A percentile compares a stretch with the other conserved stretches of the same genome.
Conservation (phyloP, 2,113 vertebrate species). For the Capreolus pygargus region DNA sequence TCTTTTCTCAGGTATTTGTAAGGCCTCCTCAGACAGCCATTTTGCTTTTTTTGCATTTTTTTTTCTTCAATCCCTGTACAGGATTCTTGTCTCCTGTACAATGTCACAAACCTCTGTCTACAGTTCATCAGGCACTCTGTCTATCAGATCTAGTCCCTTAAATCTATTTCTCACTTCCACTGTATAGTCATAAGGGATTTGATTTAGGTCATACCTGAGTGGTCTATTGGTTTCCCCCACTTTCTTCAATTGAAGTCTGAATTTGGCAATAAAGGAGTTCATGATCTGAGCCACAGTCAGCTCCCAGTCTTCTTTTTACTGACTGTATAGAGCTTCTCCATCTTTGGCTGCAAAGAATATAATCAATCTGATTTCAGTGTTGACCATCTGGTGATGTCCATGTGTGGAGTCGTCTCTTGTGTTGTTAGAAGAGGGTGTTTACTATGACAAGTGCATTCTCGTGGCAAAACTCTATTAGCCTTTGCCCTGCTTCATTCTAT, state of each 20-base stretch:
- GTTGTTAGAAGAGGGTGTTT: neutral
- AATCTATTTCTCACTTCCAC: neutral
- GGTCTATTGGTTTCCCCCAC: neutral
- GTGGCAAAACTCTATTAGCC: neutral
- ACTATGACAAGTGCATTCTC: neutral
- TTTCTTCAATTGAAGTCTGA: neutral
- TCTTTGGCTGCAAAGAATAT: neutral
- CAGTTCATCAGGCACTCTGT: neutral
- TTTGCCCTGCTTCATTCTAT: neutral
- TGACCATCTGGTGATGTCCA: neutral
- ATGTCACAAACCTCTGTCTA: neutral
- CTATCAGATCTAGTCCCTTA: neutral
- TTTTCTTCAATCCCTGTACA: neutral
- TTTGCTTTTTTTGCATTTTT: neutral
- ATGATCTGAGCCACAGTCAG: neutral
- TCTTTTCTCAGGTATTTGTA: neutral
- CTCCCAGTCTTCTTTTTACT: neutral
- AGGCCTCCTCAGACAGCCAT: neutral
- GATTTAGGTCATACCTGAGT: neutral
- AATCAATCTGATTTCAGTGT: neutral
- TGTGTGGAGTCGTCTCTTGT: neutral
- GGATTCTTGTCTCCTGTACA: neutral
- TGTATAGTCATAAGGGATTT: neutral
- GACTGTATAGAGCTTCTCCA: neutral
- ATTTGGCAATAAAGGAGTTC: neutral